Percentiles rank a stretch among this genome's conserved stretches.
phyloP scores from a whole-genome alignment of 2,888 invertebrate genomes.

The Ennomos quercinarius region DNA sequence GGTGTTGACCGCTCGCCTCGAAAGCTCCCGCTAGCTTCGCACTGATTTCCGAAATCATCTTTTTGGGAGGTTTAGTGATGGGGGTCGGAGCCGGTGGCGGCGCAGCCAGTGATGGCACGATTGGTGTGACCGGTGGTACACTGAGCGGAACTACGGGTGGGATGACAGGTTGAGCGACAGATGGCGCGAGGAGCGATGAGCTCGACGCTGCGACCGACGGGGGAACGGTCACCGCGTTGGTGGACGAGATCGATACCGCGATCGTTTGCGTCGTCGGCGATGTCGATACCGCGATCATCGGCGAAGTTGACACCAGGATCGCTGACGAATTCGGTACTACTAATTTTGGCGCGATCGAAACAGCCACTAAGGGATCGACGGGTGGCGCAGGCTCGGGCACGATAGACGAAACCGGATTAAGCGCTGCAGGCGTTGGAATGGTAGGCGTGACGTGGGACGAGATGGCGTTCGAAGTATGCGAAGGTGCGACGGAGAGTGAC shows the following conservation, averaged over 20 bases:
- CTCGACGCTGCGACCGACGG: no score
- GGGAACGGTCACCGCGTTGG: no score
- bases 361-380: slow-evolving; percentile 8
- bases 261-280: no score
- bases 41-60: slow-evolving; percentile 78
- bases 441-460: slow-evolving; percentile 5
- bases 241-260: no score
- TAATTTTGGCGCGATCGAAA: no score
- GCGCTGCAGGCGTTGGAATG: slow-evolving; percentile 10
- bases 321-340: no score
- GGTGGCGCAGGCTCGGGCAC: slow-evolving; percentile 19
- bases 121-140: slow-evolving; percentile 18
- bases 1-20: slow-evolving; percentile 60
- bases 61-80: slow-evolving; percentile 75
- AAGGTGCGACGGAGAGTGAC: slow-evolving; percentile 18
- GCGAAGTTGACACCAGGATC: no score
- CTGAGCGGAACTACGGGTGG: slow-evolving; percentile 24
- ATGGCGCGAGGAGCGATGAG: slow-evolving; percentile 18
- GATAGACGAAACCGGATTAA: neutral
- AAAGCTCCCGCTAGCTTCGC: slow-evolving; percentile 70
- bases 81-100: slow-evolving; percentile 56
- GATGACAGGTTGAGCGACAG: slow-evolving; percentile 18
- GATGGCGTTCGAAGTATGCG: slow-evolving; percentile 11
- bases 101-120: slow-evolving; percentile 3
- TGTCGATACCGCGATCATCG: no score